Percentiles rank a stretch among this genome's conserved stretches.
These are phyloP conservation scores for Antrozous pallidus DNA, from an alignment of 2,797 vertebrate species.

Conservation along the genomic window DNA sequence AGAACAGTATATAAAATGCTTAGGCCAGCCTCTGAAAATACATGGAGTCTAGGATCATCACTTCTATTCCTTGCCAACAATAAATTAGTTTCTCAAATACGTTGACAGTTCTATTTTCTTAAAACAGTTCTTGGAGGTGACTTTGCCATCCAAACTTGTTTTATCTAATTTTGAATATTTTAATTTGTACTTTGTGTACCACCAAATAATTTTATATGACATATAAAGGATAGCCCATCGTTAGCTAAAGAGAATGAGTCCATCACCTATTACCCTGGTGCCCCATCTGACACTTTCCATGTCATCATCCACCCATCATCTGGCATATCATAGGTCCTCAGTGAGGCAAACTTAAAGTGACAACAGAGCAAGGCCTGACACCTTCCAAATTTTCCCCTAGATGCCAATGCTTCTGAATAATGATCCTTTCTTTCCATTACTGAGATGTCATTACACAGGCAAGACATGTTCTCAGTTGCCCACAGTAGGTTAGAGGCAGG, in stretches of 20 bases:
- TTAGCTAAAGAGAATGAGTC: not conserved
- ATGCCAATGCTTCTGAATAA: slow-evolving; percentile 74
- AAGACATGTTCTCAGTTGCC: slow-evolving; percentile 84
- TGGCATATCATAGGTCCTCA: not conserved
- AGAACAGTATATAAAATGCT: not conserved
- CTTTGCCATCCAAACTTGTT: slow-evolving; percentile 45
- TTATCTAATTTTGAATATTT: slow-evolving; percentile 28
- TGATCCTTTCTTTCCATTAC: slow-evolving; percentile 83
- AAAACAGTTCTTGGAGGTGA: not conserved
- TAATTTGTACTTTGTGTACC: slow-evolving; percentile 38
- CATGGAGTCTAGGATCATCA: not conserved
- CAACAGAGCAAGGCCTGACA: slow-evolving; percentile 38
- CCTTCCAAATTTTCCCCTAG: slow-evolving; percentile 48
- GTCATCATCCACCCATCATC: not conserved
- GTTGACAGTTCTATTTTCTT: slow-evolving; percentile 4
- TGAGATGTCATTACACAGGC: slow-evolving; percentile 78
- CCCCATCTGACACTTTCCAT: not conserved
- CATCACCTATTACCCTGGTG: not conserved
- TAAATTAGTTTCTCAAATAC: slow-evolving; percentile 24
- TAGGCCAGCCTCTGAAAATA: not conserved
- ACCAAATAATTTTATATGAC: slow-evolving; percentile 24
- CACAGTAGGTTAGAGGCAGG: slow-evolving; percentile 80
- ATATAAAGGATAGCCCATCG: not conserved
- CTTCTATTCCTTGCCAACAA: slow-evolving; percentile 30
- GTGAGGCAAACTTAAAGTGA: slow-evolving; percentile 28